Percentiles rank a stretch among this genome's conserved stretches.
These are phyloP conservation scores for Pachymerium ferrugineum DNA, from an alignment of 2,888 invertebrate species.

Conservation along the genomic window DNA sequence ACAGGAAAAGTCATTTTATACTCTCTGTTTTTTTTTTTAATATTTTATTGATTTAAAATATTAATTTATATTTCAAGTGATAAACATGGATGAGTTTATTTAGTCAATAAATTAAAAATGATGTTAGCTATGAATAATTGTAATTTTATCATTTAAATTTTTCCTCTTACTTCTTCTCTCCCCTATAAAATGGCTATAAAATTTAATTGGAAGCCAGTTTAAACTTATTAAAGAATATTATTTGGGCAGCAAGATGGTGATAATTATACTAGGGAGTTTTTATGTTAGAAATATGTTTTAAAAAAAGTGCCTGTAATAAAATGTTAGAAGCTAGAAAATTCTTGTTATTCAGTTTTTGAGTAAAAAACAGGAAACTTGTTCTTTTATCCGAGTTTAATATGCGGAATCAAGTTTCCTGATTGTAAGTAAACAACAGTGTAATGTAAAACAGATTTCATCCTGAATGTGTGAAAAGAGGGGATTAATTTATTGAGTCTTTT, in stretches of 20 bases:
- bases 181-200: not conserved
- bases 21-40: no score
- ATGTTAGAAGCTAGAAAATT: not conserved
- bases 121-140: conserved; percentile 6
- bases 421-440: not conserved
- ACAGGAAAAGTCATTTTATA: no score
- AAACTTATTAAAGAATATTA: conserved; percentile 22
- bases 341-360: not conserved
- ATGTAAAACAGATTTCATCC: not conserved
- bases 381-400: no score
- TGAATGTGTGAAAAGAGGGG: no score
- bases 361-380: not conserved
- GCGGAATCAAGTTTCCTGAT: not conserved
- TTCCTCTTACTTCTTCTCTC: no score
- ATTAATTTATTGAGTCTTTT: no score
- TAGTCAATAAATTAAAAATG: not conserved
- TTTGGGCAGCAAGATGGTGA: conserved; percentile 23
- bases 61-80: no score
- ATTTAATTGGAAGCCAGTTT: conserved; percentile 24
- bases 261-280: not conserved
- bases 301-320: not conserved
- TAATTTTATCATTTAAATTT: conserved; percentile 9
- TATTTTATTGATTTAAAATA: no score
- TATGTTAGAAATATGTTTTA: not conserved
- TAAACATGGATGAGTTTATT: not conserved